A percentile compares a stretch with the other conserved stretches of the same genome.
Conservation (phyloP, 2,113 vertebrate species). For the Canis aureus region DNA sequence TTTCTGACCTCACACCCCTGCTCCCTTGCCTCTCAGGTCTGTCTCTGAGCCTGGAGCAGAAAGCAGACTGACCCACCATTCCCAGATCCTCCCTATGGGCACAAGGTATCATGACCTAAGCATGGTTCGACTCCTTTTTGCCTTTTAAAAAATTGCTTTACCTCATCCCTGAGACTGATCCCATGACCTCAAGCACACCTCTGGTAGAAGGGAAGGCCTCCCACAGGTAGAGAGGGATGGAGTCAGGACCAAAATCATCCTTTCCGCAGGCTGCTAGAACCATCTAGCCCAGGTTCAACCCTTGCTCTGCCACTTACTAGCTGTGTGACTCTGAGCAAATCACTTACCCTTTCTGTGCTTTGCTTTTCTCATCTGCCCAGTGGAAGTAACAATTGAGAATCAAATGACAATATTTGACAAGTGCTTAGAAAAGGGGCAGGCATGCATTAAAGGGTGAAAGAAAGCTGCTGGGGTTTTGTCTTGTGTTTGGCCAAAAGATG, state of each 20-base stretch:
- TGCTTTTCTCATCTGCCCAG: not conserved
- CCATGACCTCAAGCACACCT: not conserved
- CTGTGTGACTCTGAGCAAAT: slow-evolving; percentile 27
- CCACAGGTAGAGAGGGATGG: not conserved
- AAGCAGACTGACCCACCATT: not conserved
- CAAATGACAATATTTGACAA: not conserved
- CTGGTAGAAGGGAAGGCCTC: not conserved
- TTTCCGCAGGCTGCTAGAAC: not conserved
- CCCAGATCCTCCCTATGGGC: not conserved
- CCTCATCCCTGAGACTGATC: not conserved
- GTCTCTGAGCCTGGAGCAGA: not conserved
- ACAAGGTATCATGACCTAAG: not conserved
- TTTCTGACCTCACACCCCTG: not conserved
- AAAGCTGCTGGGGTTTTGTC: not conserved
- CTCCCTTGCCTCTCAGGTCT: not conserved
- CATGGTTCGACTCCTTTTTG: not conserved
- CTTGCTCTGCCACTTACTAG: not conserved
- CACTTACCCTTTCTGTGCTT: not conserved
- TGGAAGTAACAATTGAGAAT: not conserved
- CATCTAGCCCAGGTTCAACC: not conserved
- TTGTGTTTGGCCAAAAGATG: not conserved
- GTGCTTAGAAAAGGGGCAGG: not conserved
- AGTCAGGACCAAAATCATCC: not conserved
- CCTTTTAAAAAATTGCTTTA: not conserved
- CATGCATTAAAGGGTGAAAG: not conserved